Evolutionary conservation across 2,888 invertebrate genomes (phyloP).

Genomic region (Andrena praecox): DNA sequence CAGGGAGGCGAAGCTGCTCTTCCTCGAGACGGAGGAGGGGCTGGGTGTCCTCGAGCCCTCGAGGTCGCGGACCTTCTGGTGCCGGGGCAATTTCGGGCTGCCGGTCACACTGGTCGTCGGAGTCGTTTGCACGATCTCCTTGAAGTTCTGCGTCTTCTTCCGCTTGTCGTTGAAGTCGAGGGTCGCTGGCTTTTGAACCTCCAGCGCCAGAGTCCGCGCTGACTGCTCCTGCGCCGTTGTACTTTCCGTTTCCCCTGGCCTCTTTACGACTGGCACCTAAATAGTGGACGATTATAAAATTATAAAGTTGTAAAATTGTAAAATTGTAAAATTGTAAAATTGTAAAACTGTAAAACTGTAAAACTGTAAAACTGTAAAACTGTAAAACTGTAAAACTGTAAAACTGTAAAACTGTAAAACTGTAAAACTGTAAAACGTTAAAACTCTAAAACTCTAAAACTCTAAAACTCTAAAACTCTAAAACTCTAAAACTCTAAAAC

Average conservation of each 20-base stretch:
- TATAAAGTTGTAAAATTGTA: too few relatives aligned
- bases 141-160: slow-evolving; percentile 79
- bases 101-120: slow-evolving; percentile 74
- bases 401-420: too few relatives aligned
- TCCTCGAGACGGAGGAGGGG: slow-evolving; percentile 89
- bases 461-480: too few relatives aligned
- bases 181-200: slow-evolving; percentile 87
- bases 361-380: too few relatives aligned
- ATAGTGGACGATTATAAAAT: background rate
- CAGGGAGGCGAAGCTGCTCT: slow-evolving; percentile 93
- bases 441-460: too few relatives aligned
- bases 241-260: slow-evolving; percentile 56
- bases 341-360: too few relatives aligned
- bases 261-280: slow-evolving; percentile 80
- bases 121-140: slow-evolving; percentile 77
- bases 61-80: slow-evolving; percentile 82
- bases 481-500: too few relatives aligned
- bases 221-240: slow-evolving; percentile 80
- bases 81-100: slow-evolving; percentile 81
- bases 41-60: slow-evolving; percentile 88
- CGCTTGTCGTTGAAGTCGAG: slow-evolving; percentile 86
- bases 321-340: too few relatives aligned
- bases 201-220: slow-evolving; percentile 84
- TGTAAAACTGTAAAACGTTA: too few relatives aligned
- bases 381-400: too few relatives aligned